Base-by-base conservation (phyloP, 1,140 invertebrate species). In the Ceratosolen solmsi region DNA sequence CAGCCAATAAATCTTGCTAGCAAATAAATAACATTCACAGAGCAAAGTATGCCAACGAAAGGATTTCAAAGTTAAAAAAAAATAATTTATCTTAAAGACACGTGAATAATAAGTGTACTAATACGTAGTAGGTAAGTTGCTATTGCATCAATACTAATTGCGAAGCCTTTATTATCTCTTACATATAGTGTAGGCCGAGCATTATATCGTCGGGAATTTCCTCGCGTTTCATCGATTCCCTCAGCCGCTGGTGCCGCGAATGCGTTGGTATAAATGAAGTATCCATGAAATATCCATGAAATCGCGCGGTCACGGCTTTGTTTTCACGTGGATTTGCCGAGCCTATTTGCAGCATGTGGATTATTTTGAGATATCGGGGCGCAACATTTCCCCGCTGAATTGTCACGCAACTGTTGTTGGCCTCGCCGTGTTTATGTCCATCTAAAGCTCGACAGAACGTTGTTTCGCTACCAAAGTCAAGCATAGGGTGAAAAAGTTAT, bases 201-300 rank as follows among this genome's bases (percentile, higher is more conserved):
- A 30, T 20, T 17, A 41, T 49, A 46, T 27, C 68, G 5, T 30
- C 30, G 27, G 30, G 56, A 56, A 36, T 63, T 73, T 36, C 5
- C 49, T 25, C 41, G 2, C 51, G 25, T 33, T 73, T 17, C 46
- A 51, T 70, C 13, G 33, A 46, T 51, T 22, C 27, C 9, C 30
- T 20, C n/a, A n/a, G n/a, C n/a, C n/a, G n/a, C n/a, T n/a, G n/a
- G n/a, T n/a, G 25, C 9, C 36, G 30, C n/a, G 38, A 15, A 22
- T 22, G 9, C 15, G n/a, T 1, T 51, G 20, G 70, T 3, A 22
- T 30, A 77, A 65, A 46, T 49, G 27, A 58, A 76, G 20, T 63
- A 63, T 54, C 76, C 46, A 68, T 78, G 63, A 78, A 78, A 78
- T 54, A 77, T 77, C 75, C 41, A 65, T 65, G 58, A 77, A 77